Percentiles rank a stretch among this genome's conserved stretches.
phyloP scores from a whole-genome alignment of 2,113 vertebrate species.

The Esox niger region DNA sequence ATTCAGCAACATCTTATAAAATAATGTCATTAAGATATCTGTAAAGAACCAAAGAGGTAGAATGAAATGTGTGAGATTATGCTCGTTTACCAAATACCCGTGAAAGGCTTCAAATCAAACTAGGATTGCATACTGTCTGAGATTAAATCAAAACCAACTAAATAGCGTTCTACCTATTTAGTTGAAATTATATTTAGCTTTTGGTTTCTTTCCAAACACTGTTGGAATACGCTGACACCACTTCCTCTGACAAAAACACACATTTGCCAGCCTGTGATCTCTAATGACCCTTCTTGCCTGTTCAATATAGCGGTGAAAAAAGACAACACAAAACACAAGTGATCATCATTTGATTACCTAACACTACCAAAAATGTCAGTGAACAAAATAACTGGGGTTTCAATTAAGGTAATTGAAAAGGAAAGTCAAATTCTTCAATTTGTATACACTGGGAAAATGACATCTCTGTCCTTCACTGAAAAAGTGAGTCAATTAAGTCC shows the following conservation, averaged over 20 bases:
- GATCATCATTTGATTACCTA: background rate
- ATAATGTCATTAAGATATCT: background rate
- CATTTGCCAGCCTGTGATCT: conserved; percentile 5
- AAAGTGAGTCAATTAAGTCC: no score
- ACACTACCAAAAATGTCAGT: background rate
- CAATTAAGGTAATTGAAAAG: background rate
- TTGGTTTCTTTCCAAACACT: background rate
- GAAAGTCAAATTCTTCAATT: background rate
- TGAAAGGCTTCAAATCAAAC: conserved; percentile 34
- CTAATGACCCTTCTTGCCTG: background rate
- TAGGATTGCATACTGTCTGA: conserved; percentile 45
- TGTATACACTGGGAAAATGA: background rate
- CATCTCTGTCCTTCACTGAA: no score
- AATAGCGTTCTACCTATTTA: conserved; percentile 30
- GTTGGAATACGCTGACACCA: no score
- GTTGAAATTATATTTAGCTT: conserved; percentile 26
- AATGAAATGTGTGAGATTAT: background rate
- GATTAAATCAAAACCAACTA: no score
- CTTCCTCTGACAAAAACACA: background rate
- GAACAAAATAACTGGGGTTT: background rate
- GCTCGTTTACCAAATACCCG: conserved; percentile 13
- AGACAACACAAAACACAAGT: no score
- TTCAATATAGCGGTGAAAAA: no score
- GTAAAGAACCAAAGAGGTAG: no score
- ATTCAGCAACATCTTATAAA: background rate